Base-by-base conservation (phyloP, 2,797 vertebrate species). In the Coendou prehensilis region DNA sequence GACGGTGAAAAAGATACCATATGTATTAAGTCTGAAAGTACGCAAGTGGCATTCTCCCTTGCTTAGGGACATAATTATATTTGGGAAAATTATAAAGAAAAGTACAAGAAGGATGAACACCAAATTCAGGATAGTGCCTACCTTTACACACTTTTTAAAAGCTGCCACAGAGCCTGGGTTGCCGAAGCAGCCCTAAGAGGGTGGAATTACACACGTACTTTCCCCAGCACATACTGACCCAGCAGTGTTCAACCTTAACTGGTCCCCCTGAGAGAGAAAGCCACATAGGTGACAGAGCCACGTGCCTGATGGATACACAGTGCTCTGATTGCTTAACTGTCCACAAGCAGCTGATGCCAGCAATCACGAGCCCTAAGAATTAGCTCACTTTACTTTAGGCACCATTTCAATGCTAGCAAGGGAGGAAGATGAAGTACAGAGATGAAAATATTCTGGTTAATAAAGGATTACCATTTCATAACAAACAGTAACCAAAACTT, bases 381-480 rank as follows among this genome's bases (percentile, higher is more conserved):
- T 47, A 57, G 67, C 59, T 96, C 69, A 11, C 78, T 87, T 80
- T 71, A 75, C 61, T 76, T 95, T 45, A 23, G 61, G 63, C 56
- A 69, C 67, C 61, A 75, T 82, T 91, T 59, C 41, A 37, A 83
- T 91, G 69, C 33, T 56, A 89, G 30, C 41, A 82, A 20, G 15
- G 45, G 37, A 83, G 37, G n/a, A 80, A 91, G 83, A 93, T 15
- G 23, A 82, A 92, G 20, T 80, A 80, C 5, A 26, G 30, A 84
- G n/a, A 59, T 52, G 41, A 86, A 96, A 89, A 91, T 73, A 67
- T 14, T 79, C 9, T 87, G 22, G 13, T 47, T 79, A 22, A 79
- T 83, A 75, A 91, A 79, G 56, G 56, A 75, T 64, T 95, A 45
- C 28, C 71, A 79, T 80, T 89, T 88, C n/a, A 37, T 89, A 95